Evolutionary conservation across 2,113 vertebrate species (phyloP).

Genomic region (Ranitomeya imitator): DNA sequence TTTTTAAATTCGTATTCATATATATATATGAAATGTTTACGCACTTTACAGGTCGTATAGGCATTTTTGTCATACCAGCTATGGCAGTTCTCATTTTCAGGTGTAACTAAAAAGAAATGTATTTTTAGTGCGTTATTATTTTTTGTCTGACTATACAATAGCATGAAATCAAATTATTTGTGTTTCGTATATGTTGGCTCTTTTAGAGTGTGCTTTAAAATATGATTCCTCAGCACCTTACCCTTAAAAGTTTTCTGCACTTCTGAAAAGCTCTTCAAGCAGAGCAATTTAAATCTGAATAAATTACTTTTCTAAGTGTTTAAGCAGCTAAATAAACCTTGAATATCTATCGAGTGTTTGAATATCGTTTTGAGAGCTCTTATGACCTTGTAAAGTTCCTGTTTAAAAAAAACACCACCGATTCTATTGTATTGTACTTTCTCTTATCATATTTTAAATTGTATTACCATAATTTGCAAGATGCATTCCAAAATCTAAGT

Average conservation of each 20-base stretch:
- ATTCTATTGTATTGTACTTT: neutral
- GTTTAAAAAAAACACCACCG: neutral
- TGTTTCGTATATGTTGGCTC: neutral
- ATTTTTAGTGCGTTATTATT: neutral
- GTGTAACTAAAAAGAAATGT: conserved; percentile 2
- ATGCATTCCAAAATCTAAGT: neutral
- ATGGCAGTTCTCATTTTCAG: neutral
- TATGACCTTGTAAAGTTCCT: neutral
- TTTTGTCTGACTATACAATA: conserved; percentile 4
- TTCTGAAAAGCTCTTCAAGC: neutral
- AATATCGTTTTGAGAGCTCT: neutral
- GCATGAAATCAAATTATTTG: conserved; percentile 19
- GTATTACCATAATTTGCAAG: neutral
- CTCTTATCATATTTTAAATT: neutral
- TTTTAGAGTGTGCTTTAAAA: conserved; percentile 12
- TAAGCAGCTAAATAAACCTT: neutral
- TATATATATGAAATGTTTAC: conserved; percentile 9
- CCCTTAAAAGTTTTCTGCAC: neutral
- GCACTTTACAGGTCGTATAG: conserved; percentile 14
- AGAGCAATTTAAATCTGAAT: neutral
- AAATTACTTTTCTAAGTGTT: neutral
- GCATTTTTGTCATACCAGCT: conserved; percentile 13
- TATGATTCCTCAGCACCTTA: neutral
- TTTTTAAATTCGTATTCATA: neutral
- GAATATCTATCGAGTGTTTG: neutral